Evolutionary conservation across 2,797 vertebrate genomes (phyloP).

Genomic region (Pseudopleuronectes americanus): DNA sequence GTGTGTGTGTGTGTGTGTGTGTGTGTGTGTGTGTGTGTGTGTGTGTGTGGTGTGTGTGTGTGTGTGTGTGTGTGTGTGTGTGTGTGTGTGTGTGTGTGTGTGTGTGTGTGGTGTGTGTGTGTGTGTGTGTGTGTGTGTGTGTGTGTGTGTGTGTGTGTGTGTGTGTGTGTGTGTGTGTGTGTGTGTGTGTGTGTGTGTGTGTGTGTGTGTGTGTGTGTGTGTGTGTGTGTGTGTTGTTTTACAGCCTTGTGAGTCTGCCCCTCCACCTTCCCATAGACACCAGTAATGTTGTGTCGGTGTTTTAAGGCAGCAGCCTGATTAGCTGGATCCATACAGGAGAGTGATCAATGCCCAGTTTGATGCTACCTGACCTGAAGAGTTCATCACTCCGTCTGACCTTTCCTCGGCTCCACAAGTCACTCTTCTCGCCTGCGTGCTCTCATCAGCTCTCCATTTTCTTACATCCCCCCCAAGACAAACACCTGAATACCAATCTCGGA

Average conservation of each 20-base stretch:
- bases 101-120: slow-evolving; percentile 10
- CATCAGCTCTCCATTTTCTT: slow-evolving; percentile 62
- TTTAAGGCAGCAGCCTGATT: slow-evolving; percentile 73
- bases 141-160: slow-evolving; percentile 9
- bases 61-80: slow-evolving; percentile 9
- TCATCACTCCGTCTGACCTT: slow-evolving; percentile 76
- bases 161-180: slow-evolving; percentile 9
- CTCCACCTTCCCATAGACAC: slow-evolving; percentile 21
- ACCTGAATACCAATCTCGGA: slow-evolving; percentile 13
- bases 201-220: too few relatives aligned
- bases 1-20: slow-evolving; percentile 14
- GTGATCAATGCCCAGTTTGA: slow-evolving; percentile 75
- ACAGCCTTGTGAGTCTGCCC: slow-evolving; percentile 19
- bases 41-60: slow-evolving; percentile 9
- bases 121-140: slow-evolving; percentile 9
- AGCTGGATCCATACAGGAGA: slow-evolving; percentile 67
- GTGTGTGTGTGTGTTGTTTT: slow-evolving; percentile 2
- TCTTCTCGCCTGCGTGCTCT: slow-evolving; percentile 43
- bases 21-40: slow-evolving; percentile 9
- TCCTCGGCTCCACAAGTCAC: slow-evolving; percentile 47
- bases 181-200: slow-evolving; percentile 9
- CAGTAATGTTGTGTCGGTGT: slow-evolving; percentile 48
- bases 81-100: slow-evolving; percentile 9
- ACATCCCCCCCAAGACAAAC: slow-evolving; percentile 26
- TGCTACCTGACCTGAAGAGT: slow-evolving; percentile 68